A percentile compares a stretch with the other conserved stretches of the same genome.
These are phyloP conservation scores for Acinonyx jubatus DNA, from an alignment of 2,113 vertebrate genomes.

Conservation along the genomic window DNA sequence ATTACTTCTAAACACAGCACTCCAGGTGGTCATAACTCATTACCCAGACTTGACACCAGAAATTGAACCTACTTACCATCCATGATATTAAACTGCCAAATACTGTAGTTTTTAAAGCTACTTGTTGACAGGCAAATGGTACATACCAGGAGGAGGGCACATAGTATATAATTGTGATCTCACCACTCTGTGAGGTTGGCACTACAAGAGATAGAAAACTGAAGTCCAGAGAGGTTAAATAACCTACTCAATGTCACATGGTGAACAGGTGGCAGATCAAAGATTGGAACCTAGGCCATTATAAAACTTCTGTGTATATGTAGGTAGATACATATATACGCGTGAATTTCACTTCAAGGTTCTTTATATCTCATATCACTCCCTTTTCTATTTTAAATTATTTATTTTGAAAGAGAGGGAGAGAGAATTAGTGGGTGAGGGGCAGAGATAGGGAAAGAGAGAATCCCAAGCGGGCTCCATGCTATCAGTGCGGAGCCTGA, in stretches of 20 bases:
- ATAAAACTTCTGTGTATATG: background rate
- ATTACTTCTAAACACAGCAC: background rate
- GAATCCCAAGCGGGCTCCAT: no score
- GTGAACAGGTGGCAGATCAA: background rate
- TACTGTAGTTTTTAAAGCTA: background rate
- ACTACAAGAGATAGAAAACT: background rate
- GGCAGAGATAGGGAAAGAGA: no score
- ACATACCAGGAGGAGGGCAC: background rate
- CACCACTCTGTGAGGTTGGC: background rate
- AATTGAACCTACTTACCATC: background rate
- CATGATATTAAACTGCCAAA: background rate
- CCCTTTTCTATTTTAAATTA: background rate
- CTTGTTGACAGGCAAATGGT: background rate
- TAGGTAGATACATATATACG: rapidly evolving
- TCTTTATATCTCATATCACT: background rate
- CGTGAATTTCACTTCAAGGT: background rate
- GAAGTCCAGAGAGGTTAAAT: background rate
- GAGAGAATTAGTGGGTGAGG: no score
- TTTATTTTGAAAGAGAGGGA: no score
- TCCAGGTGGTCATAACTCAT: background rate
- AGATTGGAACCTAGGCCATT: background rate
- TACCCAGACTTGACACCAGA: background rate
- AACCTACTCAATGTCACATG: background rate
- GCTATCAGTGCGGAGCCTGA: no score
- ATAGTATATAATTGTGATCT: background rate